Conservation (phyloP, 1,140 invertebrate genomes). For the Zaprionus inermis region DNA sequence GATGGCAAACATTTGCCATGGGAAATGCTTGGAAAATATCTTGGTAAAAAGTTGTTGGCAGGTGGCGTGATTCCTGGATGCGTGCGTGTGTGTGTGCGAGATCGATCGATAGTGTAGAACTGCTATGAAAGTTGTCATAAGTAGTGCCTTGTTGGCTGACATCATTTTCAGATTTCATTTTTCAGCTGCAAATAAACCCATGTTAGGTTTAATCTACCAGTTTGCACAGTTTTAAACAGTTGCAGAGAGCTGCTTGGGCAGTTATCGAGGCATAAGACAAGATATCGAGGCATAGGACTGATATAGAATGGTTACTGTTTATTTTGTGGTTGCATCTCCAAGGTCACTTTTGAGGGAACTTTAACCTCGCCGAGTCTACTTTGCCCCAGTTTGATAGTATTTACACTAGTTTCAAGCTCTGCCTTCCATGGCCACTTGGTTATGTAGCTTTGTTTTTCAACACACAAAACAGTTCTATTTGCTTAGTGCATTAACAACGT, state of each 20-base stretch:
- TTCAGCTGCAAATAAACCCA: background rate
- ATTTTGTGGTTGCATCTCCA: background rate
- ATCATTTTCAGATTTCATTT: conserved; percentile 1
- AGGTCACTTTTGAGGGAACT: background rate
- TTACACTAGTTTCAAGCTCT: conserved; percentile 1
- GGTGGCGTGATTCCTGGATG: conserved; percentile 12
- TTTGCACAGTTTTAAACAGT: background rate
- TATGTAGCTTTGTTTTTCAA: background rate
- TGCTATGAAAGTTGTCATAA: conserved; percentile 8
- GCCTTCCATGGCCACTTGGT: conserved; percentile 1
- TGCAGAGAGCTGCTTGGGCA: background rate
- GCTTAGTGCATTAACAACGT: background rate
- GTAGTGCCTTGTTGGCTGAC: background rate
- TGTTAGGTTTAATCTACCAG: background rate
- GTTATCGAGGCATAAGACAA: background rate
- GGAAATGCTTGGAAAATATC: conserved; percentile 12
- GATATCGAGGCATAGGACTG: too few species aligned
- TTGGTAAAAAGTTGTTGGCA: conserved; percentile 12
- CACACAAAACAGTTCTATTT: background rate
- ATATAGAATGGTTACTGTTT: too few species aligned
- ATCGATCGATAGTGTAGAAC: conserved; percentile 1
- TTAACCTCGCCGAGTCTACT: background rate
- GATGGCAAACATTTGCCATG: conserved; percentile 14
- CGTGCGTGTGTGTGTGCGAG: background rate
- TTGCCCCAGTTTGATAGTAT: conserved; percentile 1